These are phyloP conservation scores for Thaumatotibia leucotreta DNA, from an alignment of 1,140 invertebrate species.

Conservation along the genomic window DNA sequence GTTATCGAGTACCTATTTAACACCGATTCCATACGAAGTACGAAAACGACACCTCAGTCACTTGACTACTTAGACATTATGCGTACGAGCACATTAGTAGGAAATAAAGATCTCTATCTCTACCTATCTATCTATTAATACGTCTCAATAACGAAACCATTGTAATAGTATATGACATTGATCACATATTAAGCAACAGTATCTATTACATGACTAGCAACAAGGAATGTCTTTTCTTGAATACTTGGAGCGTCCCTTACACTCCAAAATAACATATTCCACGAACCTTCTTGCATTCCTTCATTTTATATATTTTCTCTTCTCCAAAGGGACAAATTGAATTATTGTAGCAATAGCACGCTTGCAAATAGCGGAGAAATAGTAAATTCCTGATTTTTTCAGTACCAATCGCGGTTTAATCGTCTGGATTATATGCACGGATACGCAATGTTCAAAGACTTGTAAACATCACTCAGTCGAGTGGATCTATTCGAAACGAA, in stretches of 20 bases:
- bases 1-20: too few relatives aligned
- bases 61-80: too few relatives aligned
- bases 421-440: neutral
- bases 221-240: too few relatives aligned
- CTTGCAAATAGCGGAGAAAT: neutral
- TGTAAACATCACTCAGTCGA: neutral
- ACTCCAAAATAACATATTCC: neutral
- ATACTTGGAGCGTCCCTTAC: neutral
- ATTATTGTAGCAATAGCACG: neutral
- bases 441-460: neutral
- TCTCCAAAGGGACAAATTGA: constrained; percentile 1
- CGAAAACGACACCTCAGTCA: too few relatives aligned
- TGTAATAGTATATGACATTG: too few relatives aligned
- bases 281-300: neutral
- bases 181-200: too few relatives aligned
- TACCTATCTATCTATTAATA: too few relatives aligned
- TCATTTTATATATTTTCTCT: neutral
- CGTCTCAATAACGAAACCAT: too few relatives aligned
- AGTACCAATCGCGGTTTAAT: neutral
- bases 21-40: too few relatives aligned
- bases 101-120: too few relatives aligned
- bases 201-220: too few relatives aligned
- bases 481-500: neutral
- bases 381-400: neutral
- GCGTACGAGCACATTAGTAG: too few relatives aligned